These are phyloP conservation scores for Dreissena polymorpha DNA, from an alignment of 1,140 invertebrate genomes.

Conservation along the genomic window DNA sequence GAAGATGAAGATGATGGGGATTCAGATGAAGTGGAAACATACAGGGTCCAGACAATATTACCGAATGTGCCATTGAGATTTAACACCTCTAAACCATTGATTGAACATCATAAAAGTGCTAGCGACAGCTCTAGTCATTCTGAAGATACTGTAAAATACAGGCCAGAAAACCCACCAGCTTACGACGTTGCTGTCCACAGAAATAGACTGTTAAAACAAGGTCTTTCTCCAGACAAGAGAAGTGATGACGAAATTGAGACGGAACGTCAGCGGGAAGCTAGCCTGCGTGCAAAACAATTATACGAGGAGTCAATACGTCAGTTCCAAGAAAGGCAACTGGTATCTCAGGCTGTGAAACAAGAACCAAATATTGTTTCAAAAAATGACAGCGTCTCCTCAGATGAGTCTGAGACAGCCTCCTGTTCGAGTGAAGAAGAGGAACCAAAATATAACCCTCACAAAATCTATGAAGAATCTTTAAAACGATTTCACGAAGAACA, in stretches of 20 bases:
- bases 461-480: conserved; percentile 52
- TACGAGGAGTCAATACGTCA: conserved; percentile 50
- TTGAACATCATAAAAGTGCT: conserved; percentile 29
- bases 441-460: conserved; percentile 32
- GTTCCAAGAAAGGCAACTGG: conserved; percentile 42
- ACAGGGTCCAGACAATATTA: conserved; percentile 32
- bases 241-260: conserved; percentile 10
- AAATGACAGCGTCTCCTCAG: neutral
- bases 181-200: conserved; percentile 47
- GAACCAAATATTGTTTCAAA: neutral
- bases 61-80: conserved; percentile 35
- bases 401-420: conserved; percentile 5
- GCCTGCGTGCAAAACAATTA: conserved; percentile 39
- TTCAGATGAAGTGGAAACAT: conserved; percentile 31
- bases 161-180: conserved; percentile 42
- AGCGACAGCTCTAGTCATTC: conserved; percentile 28
- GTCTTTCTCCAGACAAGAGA: conserved; percentile 14
- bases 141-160: neutral
- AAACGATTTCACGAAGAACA: conserved; percentile 41
- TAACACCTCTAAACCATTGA: conserved; percentile 10
- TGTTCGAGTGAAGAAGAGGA: conserved; percentile 22
- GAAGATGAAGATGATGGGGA: conserved; percentile 39
- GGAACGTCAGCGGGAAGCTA: conserved; percentile 31
- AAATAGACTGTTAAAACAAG: conserved; percentile 45
- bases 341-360: conserved; percentile 12